A percentile compares a stretch with the other conserved stretches of the same genome.
Conservation (phyloP, 2,888 invertebrate species). For the Pantelozetes paolii region DNA sequence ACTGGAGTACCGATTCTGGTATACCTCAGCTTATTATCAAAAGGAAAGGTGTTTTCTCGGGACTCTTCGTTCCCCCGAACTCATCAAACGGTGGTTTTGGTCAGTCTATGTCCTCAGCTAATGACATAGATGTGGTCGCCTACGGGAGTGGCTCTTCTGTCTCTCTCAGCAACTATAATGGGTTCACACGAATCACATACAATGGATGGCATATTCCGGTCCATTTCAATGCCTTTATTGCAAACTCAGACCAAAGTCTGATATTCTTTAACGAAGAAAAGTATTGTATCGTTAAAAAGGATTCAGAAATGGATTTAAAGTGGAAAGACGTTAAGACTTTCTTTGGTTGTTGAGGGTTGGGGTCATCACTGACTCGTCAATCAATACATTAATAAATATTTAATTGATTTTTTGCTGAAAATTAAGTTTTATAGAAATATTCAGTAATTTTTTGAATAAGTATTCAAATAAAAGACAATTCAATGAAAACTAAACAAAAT, state of each 20-base stretch:
- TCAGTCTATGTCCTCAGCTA: neutral
- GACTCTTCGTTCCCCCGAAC: neutral
- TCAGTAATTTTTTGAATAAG: too few relatives aligned
- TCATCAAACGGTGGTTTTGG: neutral
- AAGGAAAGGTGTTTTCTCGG: neutral
- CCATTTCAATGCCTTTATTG: slow-evolving; percentile 10
- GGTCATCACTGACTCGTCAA: too few relatives aligned
- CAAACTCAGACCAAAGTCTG: neutral
- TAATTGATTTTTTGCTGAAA: too few relatives aligned
- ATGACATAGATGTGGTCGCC: neutral
- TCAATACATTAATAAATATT: too few relatives aligned
- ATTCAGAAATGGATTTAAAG: neutral
- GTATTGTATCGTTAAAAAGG: slow-evolving; percentile 10
- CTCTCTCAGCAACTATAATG: neutral
- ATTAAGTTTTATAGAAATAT: too few relatives aligned
- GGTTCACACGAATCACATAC: neutral
- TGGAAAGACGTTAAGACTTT: slow-evolving; percentile 28
- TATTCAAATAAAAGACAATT: too few relatives aligned
- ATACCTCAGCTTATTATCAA: neutral
- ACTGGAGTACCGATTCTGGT: neutral
- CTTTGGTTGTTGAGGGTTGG: too few relatives aligned
- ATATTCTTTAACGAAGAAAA: slow-evolving; percentile 1
- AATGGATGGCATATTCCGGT: slow-evolving; percentile 13
- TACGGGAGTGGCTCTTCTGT: neutral
- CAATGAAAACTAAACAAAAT: too few relatives aligned